Percentiles rank a stretch among this genome's conserved stretches.
Conservation (phyloP, 2,888 invertebrate genomes). For the Meandrusa payeni region DNA sequence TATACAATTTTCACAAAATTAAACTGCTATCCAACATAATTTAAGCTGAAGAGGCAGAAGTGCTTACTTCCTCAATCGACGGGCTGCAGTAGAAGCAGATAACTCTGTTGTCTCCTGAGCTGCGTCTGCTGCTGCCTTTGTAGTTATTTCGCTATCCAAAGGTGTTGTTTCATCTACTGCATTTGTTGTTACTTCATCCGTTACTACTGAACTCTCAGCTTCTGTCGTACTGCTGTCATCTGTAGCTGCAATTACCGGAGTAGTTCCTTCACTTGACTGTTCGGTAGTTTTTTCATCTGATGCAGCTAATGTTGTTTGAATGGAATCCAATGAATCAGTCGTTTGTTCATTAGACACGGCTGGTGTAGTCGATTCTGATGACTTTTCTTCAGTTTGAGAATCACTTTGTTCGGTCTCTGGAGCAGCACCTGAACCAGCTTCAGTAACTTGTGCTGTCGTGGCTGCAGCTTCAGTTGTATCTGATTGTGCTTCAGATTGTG, state of each 20-base stretch:
- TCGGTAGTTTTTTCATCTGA: constrained; percentile 14
- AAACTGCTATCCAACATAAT: constrained; percentile 21
- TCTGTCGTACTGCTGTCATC: background rate
- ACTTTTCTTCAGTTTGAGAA: background rate
- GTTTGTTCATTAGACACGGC: background rate
- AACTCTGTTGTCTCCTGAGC: constrained; percentile 11
- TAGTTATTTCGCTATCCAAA: background rate
- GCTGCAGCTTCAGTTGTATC: constrained; percentile 6
- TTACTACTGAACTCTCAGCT: background rate
- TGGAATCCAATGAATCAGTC: background rate
- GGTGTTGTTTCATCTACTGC: background rate
- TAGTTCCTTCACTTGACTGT: constrained; percentile 1
- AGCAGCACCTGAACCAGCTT: constrained; percentile 1
- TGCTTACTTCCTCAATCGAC: constrained; percentile 33
- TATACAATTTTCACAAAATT: constrained; percentile 6
- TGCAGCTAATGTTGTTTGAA: background rate
- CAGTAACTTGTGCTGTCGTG: constrained; percentile 2
- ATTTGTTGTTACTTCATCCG: background rate
- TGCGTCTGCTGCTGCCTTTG: background rate
- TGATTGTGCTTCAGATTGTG: background rate
- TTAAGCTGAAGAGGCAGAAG: constrained; percentile 31
- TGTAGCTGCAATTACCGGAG: background rate
- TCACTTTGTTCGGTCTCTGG: background rate
- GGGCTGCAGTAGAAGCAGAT: constrained; percentile 8
- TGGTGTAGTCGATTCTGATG: background rate